Conservation (phyloP, 1,140 invertebrate species). For the Drosophila kohkoa region DNA sequence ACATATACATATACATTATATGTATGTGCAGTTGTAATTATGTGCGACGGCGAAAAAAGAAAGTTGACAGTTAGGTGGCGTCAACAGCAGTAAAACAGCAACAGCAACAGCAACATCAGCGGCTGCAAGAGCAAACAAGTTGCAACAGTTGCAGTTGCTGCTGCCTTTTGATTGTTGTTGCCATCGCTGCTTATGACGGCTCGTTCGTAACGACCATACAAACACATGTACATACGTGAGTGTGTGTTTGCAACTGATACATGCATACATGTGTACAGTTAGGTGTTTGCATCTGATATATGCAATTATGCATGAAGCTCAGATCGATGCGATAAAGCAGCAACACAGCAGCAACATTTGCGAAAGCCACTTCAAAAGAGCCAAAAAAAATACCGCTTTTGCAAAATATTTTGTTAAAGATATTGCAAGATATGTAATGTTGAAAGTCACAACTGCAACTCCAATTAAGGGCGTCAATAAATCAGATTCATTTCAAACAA, state of each 20-base stretch:
- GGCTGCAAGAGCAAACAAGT: conserved; percentile 64
- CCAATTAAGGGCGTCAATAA: not conserved
- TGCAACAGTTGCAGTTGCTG: conserved; percentile 66
- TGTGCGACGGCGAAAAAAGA: conserved; percentile 67
- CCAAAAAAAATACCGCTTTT: conserved; percentile 20
- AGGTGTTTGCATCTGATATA: conserved; percentile 75
- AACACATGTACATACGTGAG: conserved; percentile 41
- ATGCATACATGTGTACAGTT: conserved; percentile 69
- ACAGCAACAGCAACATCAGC: conserved; percentile 51
- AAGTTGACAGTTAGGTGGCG: conserved; percentile 81
- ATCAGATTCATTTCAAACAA: not conserved
- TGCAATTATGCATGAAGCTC: conserved; percentile 77
- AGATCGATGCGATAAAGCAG: conserved; percentile 54
- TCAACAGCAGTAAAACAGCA: conserved; percentile 64
- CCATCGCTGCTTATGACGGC: conserved; percentile 57
- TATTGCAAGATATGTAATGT: conserved; percentile 51
- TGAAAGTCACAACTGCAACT: conserved; percentile 37
- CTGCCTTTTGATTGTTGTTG: conserved; percentile 36
- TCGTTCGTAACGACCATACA: conserved; percentile 57
- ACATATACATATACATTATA: conserved; percentile 22
- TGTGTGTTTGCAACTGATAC: conserved; percentile 70
- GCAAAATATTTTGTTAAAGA: conserved; percentile 55
- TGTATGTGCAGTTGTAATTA: conserved; percentile 56
- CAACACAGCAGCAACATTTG: conserved; percentile 26
- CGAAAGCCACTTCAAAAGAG: conserved; percentile 21